phyloP scores from a whole-genome alignment of 1,140 invertebrate species.

The Hetaerina americana region DNA sequence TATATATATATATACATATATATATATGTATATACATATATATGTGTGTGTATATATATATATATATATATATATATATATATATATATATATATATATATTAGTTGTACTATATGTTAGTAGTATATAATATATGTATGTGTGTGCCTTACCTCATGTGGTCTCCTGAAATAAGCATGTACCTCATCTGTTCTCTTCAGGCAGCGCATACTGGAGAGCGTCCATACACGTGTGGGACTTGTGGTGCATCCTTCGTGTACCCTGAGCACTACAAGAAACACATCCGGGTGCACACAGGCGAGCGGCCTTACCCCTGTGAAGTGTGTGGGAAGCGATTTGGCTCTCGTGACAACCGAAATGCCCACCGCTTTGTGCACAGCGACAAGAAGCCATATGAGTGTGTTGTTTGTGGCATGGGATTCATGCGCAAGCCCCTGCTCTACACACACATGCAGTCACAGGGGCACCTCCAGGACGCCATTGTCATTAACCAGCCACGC shows the following conservation, averaged over 20 bases:
- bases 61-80: too few species aligned
- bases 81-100: too few species aligned
- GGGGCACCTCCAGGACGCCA: constrained; percentile 59
- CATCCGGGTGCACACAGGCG: constrained; percentile 59
- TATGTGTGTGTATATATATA: too few species aligned
- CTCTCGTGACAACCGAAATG: constrained; percentile 69
- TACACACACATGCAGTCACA: constrained; percentile 60
- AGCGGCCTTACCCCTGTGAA: constrained; percentile 66
- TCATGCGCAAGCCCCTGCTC: constrained; percentile 68
- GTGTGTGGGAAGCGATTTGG: constrained; percentile 79
- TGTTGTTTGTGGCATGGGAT: constrained; percentile 61
- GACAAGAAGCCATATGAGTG: constrained; percentile 79
- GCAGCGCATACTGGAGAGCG: constrained; percentile 64
- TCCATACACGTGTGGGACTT: constrained; percentile 57
- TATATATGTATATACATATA: too few species aligned
- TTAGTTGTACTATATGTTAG: too few species aligned
- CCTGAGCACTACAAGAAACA: constrained; percentile 76
- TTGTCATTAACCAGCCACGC: constrained; percentile 60
- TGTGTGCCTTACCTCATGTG: neutral
- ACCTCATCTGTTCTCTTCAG: constrained; percentile 41
- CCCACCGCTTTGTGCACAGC: constrained; percentile 70
- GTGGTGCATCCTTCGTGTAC: constrained; percentile 66
- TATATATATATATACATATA: too few species aligned
- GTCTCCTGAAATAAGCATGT: neutral
- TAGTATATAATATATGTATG: neutral